Percentiles rank a stretch among this genome's conserved stretches.
Conservation (phyloP, 2,113 vertebrate genomes). For the Monarcha castaneiventris region DNA sequence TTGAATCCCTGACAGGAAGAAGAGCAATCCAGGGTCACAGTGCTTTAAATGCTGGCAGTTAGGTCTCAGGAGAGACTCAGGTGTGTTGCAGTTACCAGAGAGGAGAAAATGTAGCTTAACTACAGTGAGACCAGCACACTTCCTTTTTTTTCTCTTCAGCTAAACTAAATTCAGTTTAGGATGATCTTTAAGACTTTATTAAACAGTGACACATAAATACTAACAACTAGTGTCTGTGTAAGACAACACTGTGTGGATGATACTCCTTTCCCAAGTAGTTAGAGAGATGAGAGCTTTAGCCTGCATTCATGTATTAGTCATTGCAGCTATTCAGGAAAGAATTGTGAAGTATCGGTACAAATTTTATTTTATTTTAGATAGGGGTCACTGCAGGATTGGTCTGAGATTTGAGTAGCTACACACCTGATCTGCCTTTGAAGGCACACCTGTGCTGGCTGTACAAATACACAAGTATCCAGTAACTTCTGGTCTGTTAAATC, state of each 20-base stretch:
- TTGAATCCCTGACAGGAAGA: constrained; percentile 1
- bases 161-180: constrained; percentile 22
- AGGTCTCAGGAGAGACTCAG: constrained; percentile 10
- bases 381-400: constrained; percentile 10
- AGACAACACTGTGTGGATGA: background rate
- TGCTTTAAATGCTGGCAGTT: background rate
- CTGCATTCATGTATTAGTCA: constrained; percentile 4
- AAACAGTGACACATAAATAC: background rate
- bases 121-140: background rate
- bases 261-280: constrained; percentile 11
- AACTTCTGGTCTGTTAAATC: background rate
- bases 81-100: constrained; percentile 9
- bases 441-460: background rate
- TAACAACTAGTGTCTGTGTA: background rate
- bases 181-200: constrained; percentile 10
- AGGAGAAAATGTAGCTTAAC: constrained; percentile 39
- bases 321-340: constrained; percentile 21
- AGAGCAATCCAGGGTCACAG: constrained; percentile 5
- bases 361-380: constrained; percentile 19
- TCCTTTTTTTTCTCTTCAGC: background rate
- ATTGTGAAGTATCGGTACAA: background rate
- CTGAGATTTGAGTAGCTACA: background rate
- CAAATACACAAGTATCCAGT: background rate
- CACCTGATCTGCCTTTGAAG: background rate
- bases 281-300: constrained; percentile 35